phyloP scores from a whole-genome alignment of 2,113 vertebrate species.

The Mohoua ochrocephala region DNA sequence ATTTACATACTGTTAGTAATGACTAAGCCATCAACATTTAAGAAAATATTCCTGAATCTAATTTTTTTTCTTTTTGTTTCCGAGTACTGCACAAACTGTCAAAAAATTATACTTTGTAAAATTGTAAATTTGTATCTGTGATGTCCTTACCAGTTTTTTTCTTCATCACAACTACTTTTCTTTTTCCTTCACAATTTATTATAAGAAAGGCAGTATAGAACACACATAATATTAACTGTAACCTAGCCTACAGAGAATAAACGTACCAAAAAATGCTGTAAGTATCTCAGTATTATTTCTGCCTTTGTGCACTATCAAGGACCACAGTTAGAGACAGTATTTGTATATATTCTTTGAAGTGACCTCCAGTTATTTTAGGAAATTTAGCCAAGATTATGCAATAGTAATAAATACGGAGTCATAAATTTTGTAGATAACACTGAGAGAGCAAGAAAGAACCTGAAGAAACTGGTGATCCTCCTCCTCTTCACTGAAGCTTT shows the following conservation, averaged over 20 bases:
- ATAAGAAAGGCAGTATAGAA: neutral
- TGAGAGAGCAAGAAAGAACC: neutral
- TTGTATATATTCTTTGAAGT: neutral
- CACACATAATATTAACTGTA: neutral
- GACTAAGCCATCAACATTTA: neutral
- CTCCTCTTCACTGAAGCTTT: neutral
- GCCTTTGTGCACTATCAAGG: neutral
- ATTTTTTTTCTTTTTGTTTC: neutral
- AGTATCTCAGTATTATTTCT: neutral
- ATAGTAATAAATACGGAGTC: neutral
- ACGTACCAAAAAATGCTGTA: neutral
- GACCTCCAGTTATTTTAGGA: neutral
- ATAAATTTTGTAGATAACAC: neutral
- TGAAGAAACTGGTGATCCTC: neutral
- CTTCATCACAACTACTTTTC: neutral
- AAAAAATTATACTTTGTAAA: neutral
- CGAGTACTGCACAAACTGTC: neutral
- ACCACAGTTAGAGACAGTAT: neutral
- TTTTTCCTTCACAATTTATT: neutral
- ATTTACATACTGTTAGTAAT: neutral
- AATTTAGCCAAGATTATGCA: neutral
- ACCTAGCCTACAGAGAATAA: neutral
- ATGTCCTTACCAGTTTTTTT: neutral
- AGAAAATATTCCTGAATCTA: neutral
- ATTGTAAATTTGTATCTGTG: neutral